These are phyloP conservation scores for Microtus pennsylvanicus DNA, from an alignment of 2,113 vertebrate genomes.

Conservation along the genomic window DNA sequence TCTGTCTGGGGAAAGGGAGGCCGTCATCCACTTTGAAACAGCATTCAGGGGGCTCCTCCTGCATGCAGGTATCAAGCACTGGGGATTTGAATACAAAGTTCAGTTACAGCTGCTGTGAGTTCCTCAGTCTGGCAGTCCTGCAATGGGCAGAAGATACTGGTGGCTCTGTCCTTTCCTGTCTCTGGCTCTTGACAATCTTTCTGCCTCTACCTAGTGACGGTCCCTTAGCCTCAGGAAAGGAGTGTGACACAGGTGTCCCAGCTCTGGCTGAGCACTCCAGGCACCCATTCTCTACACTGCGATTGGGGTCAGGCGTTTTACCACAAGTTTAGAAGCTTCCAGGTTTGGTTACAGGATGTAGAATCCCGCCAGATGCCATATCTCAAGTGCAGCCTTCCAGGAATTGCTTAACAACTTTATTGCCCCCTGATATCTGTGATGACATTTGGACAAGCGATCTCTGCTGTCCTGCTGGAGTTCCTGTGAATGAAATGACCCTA, in stretches of 20 bases:
- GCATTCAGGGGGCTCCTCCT: neutral
- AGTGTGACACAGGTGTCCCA: neutral
- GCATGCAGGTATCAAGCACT: rapidly evolving
- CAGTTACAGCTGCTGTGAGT: neutral
- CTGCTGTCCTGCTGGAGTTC: neutral
- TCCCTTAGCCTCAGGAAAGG: neutral
- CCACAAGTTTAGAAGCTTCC: neutral
- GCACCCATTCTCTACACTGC: neutral
- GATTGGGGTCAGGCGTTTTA: neutral
- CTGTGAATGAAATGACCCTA: rapidly evolving
- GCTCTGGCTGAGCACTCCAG: neutral
- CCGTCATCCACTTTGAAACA: too few species aligned
- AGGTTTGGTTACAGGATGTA: neutral
- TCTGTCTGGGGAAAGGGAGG: neutral
- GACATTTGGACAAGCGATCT: rapidly evolving
- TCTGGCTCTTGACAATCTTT: neutral
- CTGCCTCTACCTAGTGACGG: too few species aligned
- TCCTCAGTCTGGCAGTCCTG: neutral
- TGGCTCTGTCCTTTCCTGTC: neutral
- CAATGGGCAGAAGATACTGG: neutral
- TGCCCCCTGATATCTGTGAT: neutral
- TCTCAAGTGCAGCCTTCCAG: neutral
- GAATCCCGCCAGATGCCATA: neutral
- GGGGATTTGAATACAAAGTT: neutral
- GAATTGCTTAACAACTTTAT: neutral